A percentile compares a stretch with the other conserved stretches of the same genome.
These are phyloP conservation scores for Sakesphorus luctuosus DNA, from an alignment of 2,113 vertebrate species.

Conservation along the genomic window DNA sequence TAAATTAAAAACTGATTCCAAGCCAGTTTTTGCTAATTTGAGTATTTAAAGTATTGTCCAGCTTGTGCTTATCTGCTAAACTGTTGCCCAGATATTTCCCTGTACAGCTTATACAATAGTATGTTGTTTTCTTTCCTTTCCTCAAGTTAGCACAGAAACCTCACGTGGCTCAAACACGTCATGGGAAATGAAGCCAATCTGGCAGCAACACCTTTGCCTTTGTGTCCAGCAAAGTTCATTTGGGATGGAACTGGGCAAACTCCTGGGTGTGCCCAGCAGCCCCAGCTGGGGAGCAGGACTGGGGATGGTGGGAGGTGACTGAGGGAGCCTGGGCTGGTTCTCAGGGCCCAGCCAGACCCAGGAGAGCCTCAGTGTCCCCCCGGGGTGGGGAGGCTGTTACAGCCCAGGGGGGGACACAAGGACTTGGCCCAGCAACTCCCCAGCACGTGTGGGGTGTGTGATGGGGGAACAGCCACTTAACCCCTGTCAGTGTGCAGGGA, in stretches of 20 bases:
- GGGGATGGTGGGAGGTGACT: background rate
- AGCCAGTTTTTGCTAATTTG: constrained; percentile 28
- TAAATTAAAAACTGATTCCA: background rate
- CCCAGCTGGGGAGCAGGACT: background rate
- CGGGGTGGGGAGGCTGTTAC: background rate
- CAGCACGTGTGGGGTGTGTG: background rate
- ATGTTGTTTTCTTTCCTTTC: background rate
- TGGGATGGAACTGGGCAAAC: background rate
- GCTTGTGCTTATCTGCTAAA: constrained; percentile 34
- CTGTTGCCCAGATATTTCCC: constrained; percentile 47
- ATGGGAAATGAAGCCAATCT: background rate
- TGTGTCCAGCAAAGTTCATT: background rate
- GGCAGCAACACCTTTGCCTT: background rate
- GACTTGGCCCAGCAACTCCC: background rate
- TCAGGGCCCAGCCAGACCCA: background rate
- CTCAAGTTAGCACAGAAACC: constrained; percentile 10
- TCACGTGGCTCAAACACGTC: background rate
- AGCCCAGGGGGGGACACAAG: background rate
- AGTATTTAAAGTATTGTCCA: constrained; percentile 27
- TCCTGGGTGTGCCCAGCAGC: background rate
- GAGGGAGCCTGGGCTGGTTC: background rate
- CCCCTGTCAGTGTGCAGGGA: background rate
- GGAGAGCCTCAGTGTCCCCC: background rate
- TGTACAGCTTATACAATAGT: constrained; percentile 35
- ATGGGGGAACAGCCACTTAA: background rate